Base-by-base conservation (phyloP, 2,888 invertebrate genomes). In the Cheilosia vernalis region DNA sequence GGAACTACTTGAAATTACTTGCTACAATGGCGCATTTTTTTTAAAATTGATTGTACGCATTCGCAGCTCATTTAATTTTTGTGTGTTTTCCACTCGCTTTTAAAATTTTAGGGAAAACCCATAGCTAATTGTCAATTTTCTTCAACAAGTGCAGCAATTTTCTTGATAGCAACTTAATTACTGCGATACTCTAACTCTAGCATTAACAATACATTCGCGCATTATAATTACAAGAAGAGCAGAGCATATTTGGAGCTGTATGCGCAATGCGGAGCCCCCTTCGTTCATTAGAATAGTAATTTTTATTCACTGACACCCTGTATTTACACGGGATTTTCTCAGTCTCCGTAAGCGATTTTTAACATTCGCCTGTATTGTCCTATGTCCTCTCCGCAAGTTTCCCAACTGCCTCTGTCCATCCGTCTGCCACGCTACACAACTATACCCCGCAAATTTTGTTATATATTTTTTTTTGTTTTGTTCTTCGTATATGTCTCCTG, bases 401-500 rank as follows among this genome's bases (percentile, higher is more conserved):
- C 10, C 9, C 64, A 69, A 66, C 64, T 58, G 56, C 73, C 74
- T 58, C 17, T 15, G 40, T 27, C 51, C 33, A 21, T 15, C 51
- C 42, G 47, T 21, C 37, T 19, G 44, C 40, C 42, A 44, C 61
- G 10, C 37, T 37, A 13, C 53, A 49, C 21, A 21, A 51, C 66
- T n/a, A 27, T 27, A 55, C 27, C 55, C n/a, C 4, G 13, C 33
- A 30, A 55, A 30, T 55, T 30, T 55, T 9, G 55, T 55, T 51
- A 21, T 47, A 58, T 64, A 10, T n/a, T 6, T 56, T 56, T 19
- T 69, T 69, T 42, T 61, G 27, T 42, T 61, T 42, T 72, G 30
- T 27, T 33, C 27, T 55, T 81, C 80, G 69, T 53, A 49, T 63
- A 67, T 67, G 85, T 70, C 81, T 85, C 76, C 66, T 67, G 66